Percentiles rank a stretch among this genome's conserved stretches.
Evolutionary conservation across 2,113 vertebrate species (phyloP).

Genomic region (Psilopsiagon aurifrons): DNA sequence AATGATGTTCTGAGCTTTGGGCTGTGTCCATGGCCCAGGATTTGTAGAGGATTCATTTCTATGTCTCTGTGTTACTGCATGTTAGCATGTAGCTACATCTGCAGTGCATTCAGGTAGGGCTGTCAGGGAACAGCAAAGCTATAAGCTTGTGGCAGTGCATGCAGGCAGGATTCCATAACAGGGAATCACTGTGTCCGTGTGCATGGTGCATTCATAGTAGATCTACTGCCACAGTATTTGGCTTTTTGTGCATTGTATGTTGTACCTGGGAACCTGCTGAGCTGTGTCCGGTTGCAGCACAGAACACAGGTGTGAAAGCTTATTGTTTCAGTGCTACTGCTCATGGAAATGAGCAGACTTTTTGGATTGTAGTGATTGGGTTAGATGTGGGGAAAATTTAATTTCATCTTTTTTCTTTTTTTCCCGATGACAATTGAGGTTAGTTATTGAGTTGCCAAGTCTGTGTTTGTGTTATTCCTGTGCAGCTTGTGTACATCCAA

Average conservation of each 20-base stretch:
- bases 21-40: background rate
- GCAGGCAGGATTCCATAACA: rapidly evolving
- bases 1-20: background rate
- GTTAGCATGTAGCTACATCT: background rate
- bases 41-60: background rate
- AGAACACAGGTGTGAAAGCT: background rate
- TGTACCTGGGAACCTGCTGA: background rate
- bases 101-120: rapidly evolving
- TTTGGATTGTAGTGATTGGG: background rate
- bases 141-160: background rate
- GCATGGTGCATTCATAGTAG: rapidly evolving
- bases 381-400: too few species aligned
- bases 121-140: background rate
- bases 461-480: background rate
- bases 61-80: background rate
- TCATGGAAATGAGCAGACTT: background rate
- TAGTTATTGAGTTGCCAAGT: background rate
- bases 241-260: background rate
- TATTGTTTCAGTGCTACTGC: background rate
- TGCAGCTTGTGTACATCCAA: background rate
- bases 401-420: background rate
- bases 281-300: background rate
- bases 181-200: background rate
- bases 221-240: rapidly evolving
- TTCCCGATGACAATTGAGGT: rapidly evolving